phyloP scores from a whole-genome alignment of 2,113 vertebrate species.

The Pyxicephalus adspersus region DNA sequence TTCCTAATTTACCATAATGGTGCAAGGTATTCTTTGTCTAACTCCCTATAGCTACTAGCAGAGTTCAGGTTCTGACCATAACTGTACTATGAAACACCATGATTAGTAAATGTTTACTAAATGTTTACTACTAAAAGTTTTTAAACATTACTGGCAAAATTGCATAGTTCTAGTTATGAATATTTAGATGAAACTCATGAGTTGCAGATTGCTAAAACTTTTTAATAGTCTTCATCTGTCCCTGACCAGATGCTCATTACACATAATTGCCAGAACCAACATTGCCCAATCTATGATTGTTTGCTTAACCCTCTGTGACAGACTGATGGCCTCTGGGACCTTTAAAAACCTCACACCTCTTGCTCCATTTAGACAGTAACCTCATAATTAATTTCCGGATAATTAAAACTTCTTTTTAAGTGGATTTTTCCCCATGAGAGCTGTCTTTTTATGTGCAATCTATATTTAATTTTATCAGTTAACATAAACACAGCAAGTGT shows the following conservation, averaged over 20 bases:
- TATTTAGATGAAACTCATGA: not conserved
- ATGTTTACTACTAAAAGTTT: not conserved
- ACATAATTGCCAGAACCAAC: slow-evolving; percentile 46
- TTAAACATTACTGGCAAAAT: not conserved
- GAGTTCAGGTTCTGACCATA: too few relatives aligned
- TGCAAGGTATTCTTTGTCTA: too few relatives aligned
- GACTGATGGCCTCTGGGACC: slow-evolving; percentile 30
- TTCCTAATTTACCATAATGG: too few relatives aligned
- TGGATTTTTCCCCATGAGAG: slow-evolving; percentile 18
- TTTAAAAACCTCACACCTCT: slow-evolving; percentile 34
- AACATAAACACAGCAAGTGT: slow-evolving; percentile 41
- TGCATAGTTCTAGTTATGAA: slow-evolving; percentile 4
- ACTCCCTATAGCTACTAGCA: too few relatives aligned
- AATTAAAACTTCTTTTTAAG: slow-evolving; percentile 51
- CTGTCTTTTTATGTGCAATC: slow-evolving; percentile 19
- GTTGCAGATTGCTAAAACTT: slow-evolving; percentile 33
- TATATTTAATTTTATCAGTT: slow-evolving; percentile 39
- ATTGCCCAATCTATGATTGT: slow-evolving; percentile 22
- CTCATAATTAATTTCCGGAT: slow-evolving; percentile 48
- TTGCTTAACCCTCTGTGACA: slow-evolving; percentile 38
- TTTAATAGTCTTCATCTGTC: slow-evolving; percentile 42
- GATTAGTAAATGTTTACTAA: too few relatives aligned
- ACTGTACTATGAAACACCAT: too few relatives aligned
- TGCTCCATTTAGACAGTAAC: slow-evolving; percentile 37
- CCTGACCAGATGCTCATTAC: slow-evolving; percentile 47